These are phyloP conservation scores for Callocephalon fimbriatum DNA, from an alignment of 2,113 vertebrate genomes.

Conservation along the genomic window DNA sequence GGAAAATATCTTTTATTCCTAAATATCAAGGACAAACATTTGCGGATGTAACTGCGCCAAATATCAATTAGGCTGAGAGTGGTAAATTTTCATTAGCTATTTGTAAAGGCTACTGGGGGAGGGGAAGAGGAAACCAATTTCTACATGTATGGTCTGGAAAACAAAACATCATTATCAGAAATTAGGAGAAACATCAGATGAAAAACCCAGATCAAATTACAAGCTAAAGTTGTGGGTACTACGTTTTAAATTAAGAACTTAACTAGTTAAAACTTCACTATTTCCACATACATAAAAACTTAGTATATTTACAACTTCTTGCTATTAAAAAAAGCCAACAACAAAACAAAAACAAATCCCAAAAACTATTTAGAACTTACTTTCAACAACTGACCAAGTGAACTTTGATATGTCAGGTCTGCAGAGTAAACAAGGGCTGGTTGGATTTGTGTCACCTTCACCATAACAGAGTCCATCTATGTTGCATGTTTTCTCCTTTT, in stretches of 20 bases:
- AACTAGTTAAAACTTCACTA: neutral
- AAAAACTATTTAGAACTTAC: conserved; percentile 75
- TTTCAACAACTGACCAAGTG: conserved; percentile 86
- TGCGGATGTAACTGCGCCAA: neutral
- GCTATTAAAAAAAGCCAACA: neutral
- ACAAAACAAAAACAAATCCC: neutral
- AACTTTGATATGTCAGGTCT: conserved; percentile 83
- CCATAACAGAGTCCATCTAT: conserved; percentile 86
- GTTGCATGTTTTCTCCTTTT: conserved; percentile 89
- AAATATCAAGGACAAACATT: neutral
- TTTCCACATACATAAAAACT: neutral
- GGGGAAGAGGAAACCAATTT: neutral
- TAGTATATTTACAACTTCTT: neutral
- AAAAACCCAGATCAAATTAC: neutral
- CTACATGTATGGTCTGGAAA: neutral
- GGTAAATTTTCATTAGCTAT: neutral
- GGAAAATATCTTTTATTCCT: neutral
- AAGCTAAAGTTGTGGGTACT: neutral
- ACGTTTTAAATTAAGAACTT: neutral
- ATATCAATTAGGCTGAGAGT: neutral
- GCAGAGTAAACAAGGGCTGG: conserved; percentile 85
- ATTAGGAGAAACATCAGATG: neutral
- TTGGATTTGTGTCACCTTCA: conserved; percentile 82
- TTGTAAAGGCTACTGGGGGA: neutral
- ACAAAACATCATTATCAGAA: neutral